These are phyloP conservation scores for Anthopleura sola DNA, from an alignment of 64 coral and sea anemone genomes.

Conservation along the genomic window DNA sequence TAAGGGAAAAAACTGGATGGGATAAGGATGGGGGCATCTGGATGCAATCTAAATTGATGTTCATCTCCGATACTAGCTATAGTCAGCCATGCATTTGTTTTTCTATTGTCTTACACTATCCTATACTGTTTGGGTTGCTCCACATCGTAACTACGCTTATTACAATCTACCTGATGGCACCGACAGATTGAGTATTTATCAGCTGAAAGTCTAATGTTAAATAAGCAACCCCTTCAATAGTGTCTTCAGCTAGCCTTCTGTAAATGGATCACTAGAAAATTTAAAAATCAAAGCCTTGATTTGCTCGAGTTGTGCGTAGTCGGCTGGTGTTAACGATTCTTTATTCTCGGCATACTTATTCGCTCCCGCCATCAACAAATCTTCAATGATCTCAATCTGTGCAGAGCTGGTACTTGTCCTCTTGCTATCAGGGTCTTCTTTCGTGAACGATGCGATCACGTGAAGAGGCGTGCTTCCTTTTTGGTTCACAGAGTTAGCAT, in stretches of 20 bases:
- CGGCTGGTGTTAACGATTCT: not conserved
- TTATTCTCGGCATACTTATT: not conserved
- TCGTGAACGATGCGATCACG: slow-evolving; percentile 4
- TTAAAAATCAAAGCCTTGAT: not conserved
- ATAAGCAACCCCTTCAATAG: too few relatives aligned
- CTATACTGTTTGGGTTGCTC: too few relatives aligned
- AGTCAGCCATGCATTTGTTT: too few relatives aligned
- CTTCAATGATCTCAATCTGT: slow-evolving; percentile 26
- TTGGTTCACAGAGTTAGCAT: slow-evolving; percentile 38
- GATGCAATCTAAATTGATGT: too few relatives aligned
- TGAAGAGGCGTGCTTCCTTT: slow-evolving; percentile 46
- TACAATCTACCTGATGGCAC: too few relatives aligned
- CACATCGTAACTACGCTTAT: too few relatives aligned
- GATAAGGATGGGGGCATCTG: not conserved
- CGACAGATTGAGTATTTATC: too few relatives aligned
- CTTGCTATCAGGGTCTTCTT: not conserved
- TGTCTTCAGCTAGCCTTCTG: not conserved
- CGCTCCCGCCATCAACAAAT: slow-evolving; percentile 18
- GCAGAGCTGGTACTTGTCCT: not conserved
- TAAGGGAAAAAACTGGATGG: not conserved
- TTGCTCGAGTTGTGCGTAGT: slow-evolving; percentile 4
- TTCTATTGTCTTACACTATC: too few relatives aligned
- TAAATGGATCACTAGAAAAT: slow-evolving; percentile 4
- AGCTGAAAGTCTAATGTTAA: too few relatives aligned
- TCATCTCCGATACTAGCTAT: too few relatives aligned